Base-by-base conservation (phyloP, 2,888 invertebrate species). In the Protophormia terraenovae region DNA sequence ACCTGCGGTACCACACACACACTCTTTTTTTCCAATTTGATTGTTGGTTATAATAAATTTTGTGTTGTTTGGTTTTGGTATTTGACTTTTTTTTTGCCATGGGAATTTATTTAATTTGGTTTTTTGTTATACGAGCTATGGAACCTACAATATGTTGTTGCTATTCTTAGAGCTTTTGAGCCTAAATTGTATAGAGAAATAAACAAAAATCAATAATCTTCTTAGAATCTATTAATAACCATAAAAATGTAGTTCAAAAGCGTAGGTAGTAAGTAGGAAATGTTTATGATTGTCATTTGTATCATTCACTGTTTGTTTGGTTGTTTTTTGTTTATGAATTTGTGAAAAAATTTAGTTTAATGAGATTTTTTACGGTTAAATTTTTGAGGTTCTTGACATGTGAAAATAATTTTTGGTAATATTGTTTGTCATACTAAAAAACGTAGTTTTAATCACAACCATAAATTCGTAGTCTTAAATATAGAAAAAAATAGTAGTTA, bases 91-190 rank as follows among this genome's bases (percentile, higher is more conserved):
- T 16, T 66, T 83, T 60, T 73, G 66, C 47, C 73, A 83, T 78
- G 80, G 83, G 80, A 83, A 83, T 79, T 83, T 83, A 83, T 83
- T 73, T 32, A 73, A 73, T 79, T 79, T 47, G 72, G 10, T 66
- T 80, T 72, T 66, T 19, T 27, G 19, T 29, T 66, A 41, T 24
- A 55, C 45, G 14, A 66, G 12, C n/a, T 19, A 16, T 41, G 35
- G 7, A 50, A 50, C 32, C 32, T 47, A 19, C 47, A 45, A 47
- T 29, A n/a, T 41, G 14, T 32, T 12, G 71, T 58, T 27, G n/a
- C 22, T 45, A 0, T 41, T 41, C n/a, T n/a, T n/a, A n/a, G n/a
- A n/a, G 41, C n/a, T n/a, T 3, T 0, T 41, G 41, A 53, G 5
- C 32, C 38, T 10, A 38, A 6, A 12, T 50, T 16, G 10, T 35